Evolutionary conservation across 35 echinoderm and acorn worm species (phyloP), one percentile per base, ranked within the genome.

Genomic region (Anneissia japonica): DNA sequence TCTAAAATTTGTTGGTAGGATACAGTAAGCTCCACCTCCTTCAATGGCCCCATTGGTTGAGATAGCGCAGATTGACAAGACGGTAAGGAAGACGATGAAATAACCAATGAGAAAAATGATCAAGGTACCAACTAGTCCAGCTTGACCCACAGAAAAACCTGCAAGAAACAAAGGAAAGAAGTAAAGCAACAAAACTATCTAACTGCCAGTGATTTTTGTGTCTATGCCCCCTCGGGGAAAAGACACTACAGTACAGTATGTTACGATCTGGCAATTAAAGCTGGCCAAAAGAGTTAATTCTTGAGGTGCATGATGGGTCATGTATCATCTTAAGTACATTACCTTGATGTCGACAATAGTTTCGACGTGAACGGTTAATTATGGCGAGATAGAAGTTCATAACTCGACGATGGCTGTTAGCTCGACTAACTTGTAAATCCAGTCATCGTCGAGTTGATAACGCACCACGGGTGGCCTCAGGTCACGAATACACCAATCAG

Each of bases 1-100:
- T n/a, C n/a, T n/a, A n/a, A n/a, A n/a, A n/a, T n/a, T n/a, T n/a
- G n/a, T n/a, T n/a, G 35, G 21, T 93, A 97, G 96, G 96, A 99
- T 99, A 99, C 96, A 99, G 82, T 99, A 99, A 31, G 96, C 96
- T 82, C 96, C 96, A n/a, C 96, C 96, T 84, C 96, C 96, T 90
- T 99, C 89, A 13, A 99, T 90, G 16, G 96, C 96, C 36, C 96
- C 96, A 90, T 99, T 99, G 11, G 96, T 99, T 46, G 96, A 99
- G 34, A 99, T 90, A 30, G 96, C 96, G 77, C 92, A 94, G 23
- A 99, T 86, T 34, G 96, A 99, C 3, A 99, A 76, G 28, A 93
- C 85, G 0, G 96, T 99, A 19, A 99, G 92, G 0, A 89, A 33
- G 73, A 94, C 92, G 36, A 99, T 94, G 80, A 92, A 99, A 30